phyloP scores from a whole-genome alignment of 2,113 vertebrate species.

The Tragulus kanchil region DNA sequence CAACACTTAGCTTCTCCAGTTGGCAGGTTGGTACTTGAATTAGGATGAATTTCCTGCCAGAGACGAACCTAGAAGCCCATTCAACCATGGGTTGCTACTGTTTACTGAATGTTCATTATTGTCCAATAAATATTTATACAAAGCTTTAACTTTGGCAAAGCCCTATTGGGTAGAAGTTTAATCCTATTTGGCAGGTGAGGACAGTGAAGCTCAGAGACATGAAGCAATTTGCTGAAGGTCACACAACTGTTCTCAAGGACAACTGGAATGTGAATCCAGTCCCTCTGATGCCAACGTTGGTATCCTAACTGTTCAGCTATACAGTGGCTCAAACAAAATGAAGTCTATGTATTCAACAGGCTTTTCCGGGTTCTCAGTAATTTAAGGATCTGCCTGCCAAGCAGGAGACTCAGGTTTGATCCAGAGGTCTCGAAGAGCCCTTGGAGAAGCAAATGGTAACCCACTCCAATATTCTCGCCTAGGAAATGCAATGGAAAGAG shows the following conservation, averaged over 20 bases:
- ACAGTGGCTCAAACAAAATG: neutral
- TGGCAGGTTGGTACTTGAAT: neutral
- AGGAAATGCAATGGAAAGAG: neutral
- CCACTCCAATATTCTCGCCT: neutral
- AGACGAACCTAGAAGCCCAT: neutral
- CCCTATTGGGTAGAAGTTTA: neutral
- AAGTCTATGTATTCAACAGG: neutral
- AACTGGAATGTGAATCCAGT: neutral
- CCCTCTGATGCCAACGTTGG: neutral
- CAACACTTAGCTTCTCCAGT: neutral
- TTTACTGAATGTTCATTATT: neutral
- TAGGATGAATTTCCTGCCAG: neutral
- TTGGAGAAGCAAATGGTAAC: neutral
- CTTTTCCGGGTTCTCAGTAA: neutral
- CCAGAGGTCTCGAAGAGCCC: neutral
- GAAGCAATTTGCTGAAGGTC: neutral
- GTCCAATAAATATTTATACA: neutral
- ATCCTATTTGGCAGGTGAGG: neutral
- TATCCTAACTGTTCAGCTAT: neutral
- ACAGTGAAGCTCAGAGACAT: neutral
- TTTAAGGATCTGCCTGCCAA: neutral
- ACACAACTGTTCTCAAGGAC: neutral
- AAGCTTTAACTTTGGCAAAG: constrained; percentile 21
- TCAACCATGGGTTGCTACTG: neutral
- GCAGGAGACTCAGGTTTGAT: neutral